Evolutionary conservation across 2,888 invertebrate species (phyloP).

Genomic region (Scaptomyza reducta): DNA sequence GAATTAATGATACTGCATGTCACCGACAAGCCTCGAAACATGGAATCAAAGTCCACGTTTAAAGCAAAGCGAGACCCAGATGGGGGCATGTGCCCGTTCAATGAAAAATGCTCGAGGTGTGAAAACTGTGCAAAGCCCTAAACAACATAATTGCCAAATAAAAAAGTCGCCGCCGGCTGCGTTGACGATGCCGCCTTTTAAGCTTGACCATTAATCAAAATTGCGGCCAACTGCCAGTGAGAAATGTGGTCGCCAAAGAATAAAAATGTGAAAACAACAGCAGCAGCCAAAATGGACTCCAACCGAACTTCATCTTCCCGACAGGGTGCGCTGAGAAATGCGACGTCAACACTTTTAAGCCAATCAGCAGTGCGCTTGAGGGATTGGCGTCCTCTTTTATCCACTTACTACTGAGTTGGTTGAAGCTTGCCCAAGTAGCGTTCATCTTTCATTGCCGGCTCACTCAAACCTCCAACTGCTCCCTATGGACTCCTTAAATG

Average conservation of each 20-base stretch:
- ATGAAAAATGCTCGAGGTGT: conserved; percentile 78
- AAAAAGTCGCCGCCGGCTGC: conserved; percentile 69
- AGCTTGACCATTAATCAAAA: conserved; percentile 75
- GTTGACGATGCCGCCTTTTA: conserved; percentile 38
- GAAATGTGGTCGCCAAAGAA: conserved; percentile 35
- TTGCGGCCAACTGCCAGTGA: conserved; percentile 33
- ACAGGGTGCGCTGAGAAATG: conserved; percentile 36
- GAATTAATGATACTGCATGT: conserved; percentile 82
- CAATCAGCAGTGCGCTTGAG: conserved; percentile 50
- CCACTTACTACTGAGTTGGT: neutral
- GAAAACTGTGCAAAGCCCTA: conserved; percentile 69
- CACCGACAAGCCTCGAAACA: conserved; percentile 80
- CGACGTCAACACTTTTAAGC: conserved; percentile 71
- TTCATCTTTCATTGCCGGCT: conserved; percentile 25
- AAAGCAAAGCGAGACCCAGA: neutral
- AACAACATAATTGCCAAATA: conserved; percentile 82
- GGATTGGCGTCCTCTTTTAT: neutral
- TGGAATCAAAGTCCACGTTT: conserved; percentile 70
- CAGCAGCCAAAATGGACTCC: conserved; percentile 22
- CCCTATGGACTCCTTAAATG: conserved; percentile 7
- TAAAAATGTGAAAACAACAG: conserved; percentile 29
- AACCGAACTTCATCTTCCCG: conserved; percentile 11
- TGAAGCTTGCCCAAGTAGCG: conserved; percentile 4
- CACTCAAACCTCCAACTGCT: neutral
- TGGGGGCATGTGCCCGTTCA: conserved; percentile 26